Evolutionary conservation across 2,888 invertebrate species (phyloP), one percentile per base, ranked within the genome.

Genomic region (Ectropis crepuscularia): DNA sequence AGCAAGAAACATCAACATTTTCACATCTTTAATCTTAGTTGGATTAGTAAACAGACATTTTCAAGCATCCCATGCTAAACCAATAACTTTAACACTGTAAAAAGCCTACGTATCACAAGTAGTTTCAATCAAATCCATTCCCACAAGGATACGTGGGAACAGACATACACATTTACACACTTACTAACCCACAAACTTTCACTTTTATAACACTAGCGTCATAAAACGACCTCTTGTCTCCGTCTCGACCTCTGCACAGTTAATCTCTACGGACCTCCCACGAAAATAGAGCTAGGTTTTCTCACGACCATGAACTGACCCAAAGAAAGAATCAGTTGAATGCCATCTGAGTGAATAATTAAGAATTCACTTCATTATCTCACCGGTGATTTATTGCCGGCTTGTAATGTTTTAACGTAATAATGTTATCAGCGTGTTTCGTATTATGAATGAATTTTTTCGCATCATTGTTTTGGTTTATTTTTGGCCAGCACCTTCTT

Each of bases 291-390:
- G 72, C 78, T 76, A 74, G 76, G 71, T 74, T 77, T 81, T 84
- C 85, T 75, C 84, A 83, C 77, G 87, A 68, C 84, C 84, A 73
- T 80, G 80, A 80, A 80, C 69, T 75, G 57, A 39, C 60, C 53
- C 53, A 46, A 38, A n/a, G 55, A 41, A 53, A 54, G 46, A 55
- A 55, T 57, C 12, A 6, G 43, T 41, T 46, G 58, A 59, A 59
- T 63, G 50, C 39, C 50, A 43, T 39, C 50, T 9, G 45, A 59
- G 59, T 58, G 45, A 51, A 57, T 61, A 50, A 55, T 55, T 39
- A 47, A 47, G 12, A 47, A 55, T 47, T 55, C 46, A 37, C 47
- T 57, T 57, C 37, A 55, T 53, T 53, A 54, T 59, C 58, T 63
- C 39, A 46, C 12, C 2, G 58, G 58, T 58, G 47, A 63, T 65